Evolutionary conservation across 2,888 invertebrate genomes (phyloP), one percentile per base, ranked within the genome.

Genomic region (Lomographa bimaculata): DNA sequence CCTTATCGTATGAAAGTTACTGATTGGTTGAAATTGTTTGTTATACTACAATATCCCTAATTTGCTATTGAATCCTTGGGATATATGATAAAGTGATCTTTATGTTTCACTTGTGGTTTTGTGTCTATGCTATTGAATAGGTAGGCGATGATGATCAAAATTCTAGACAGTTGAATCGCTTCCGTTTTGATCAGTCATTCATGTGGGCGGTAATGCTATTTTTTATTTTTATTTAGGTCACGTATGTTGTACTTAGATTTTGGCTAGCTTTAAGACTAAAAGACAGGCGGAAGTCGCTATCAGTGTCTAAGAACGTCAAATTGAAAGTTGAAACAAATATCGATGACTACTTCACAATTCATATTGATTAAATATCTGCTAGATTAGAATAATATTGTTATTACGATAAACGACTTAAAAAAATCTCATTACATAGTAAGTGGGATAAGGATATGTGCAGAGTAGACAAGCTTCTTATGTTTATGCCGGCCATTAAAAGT

Each of bases 141-240:
- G 4, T 3, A 3, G 14, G 4, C 4, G 14, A 12, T 20, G 7
- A 25, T 25, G 10, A 29, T 43, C 23, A 43, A 35, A 39, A 39
- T 35, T 35, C 38, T 35, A 26, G 11, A n/a, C 34, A 39, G 21
- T 39, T 26, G 18, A 29, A 30, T 5, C 12, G 34, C 39, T 44
- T 44, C 39, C 38, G 30, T 23, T 16, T 37, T 33, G n/a, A n/a
- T n/a, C n/a, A n/a, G n/a, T n/a, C n/a, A n/a, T n/a, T n/a, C n/a
- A n/a, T n/a, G n/a, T n/a, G n/a, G n/a, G n/a, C n/a, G n/a, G n/a
- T n/a, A n/a, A n/a, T n/a, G n/a, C n/a, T n/a, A n/a, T n/a, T n/a
- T n/a, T n/a, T n/a, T n/a, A n/a, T n/a, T n/a, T n/a, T n/a, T 14
- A 44, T 39, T 29, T 33, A 7, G 23, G 44, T 44, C 44, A 44